Evolutionary conservation across 2,113 vertebrate species (phyloP).

Genomic region (Ochotona curzoniae): DNA sequence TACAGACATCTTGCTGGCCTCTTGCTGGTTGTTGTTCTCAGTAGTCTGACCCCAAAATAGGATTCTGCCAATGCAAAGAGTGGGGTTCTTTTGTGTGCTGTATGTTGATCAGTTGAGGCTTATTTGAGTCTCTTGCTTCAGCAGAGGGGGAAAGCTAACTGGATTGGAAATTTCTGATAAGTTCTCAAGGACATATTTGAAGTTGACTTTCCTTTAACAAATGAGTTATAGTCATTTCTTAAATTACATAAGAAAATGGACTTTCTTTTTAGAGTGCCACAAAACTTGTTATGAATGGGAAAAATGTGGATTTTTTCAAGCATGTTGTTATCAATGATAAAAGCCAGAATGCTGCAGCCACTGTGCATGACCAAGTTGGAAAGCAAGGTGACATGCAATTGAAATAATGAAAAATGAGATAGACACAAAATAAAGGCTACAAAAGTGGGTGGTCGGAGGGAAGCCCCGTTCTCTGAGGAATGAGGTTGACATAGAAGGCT

Average conservation of each 20-base stretch:
- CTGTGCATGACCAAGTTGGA: no score
- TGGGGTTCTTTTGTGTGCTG: conserved; percentile 22
- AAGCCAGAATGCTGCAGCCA: neutral
- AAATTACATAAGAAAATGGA: neutral
- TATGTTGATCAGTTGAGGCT: neutral
- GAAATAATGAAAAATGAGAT: no score
- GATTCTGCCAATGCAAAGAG: conserved; percentile 27
- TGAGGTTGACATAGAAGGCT: no score
- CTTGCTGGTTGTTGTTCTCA: conserved; percentile 1
- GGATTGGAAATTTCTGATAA: conserved; percentile 15
- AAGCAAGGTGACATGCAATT: no score
- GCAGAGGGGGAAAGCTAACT: neutral
- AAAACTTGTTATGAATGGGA: conserved; percentile 39
- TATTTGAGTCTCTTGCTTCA: neutral
- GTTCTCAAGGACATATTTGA: neutral
- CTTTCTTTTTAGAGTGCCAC: conserved; percentile 47
- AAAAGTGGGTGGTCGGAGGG: no score
- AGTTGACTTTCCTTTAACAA: conserved; percentile 34
- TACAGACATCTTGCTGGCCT: conserved; percentile 7
- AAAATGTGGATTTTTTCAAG: conserved; percentile 12
- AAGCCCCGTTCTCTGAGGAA: no score
- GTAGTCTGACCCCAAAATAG: neutral
- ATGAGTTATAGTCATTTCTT: neutral
- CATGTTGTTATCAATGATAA: neutral
- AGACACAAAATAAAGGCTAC: no score